Evolutionary conservation across 2,113 vertebrate species (phyloP).

Genomic region (Progne subis): DNA sequence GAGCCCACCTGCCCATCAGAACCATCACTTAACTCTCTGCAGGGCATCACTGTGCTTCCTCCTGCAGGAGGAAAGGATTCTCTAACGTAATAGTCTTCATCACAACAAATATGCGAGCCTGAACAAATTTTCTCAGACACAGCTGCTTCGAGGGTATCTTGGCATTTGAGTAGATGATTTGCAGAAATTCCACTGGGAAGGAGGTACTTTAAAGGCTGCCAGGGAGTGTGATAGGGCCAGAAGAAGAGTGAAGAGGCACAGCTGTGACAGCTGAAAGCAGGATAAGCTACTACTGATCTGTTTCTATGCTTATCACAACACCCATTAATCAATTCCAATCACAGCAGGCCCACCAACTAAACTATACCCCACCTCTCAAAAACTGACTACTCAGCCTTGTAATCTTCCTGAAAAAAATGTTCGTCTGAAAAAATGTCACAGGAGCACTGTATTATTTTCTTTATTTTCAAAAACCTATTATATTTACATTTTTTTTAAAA

Average conservation of each 20-base stretch:
- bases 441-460: neutral
- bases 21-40: neutral
- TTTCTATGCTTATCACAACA: conserved; percentile 70
- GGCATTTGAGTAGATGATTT: conserved; percentile 65
- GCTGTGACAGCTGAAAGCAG: conserved; percentile 75
- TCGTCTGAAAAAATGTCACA: conserved; percentile 17
- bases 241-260: conserved; percentile 68
- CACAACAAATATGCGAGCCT: conserved; percentile 14
- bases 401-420: conserved; percentile 46
- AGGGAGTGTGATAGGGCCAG: conserved; percentile 46
- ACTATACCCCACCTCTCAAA: conserved; percentile 53
- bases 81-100: conserved; percentile 1
- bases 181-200: conserved; percentile 70
- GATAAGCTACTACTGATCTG: conserved; percentile 64
- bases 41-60: neutral
- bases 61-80: neutral
- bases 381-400: conserved; percentile 56
- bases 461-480: neutral
- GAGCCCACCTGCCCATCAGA: conserved; percentile 15
- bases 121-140: conserved; percentile 45
- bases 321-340: conserved; percentile 71
- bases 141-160: conserved; percentile 59
- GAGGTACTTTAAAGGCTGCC: conserved; percentile 60
- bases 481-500: neutral
- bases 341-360: conserved; percentile 59